A percentile compares a stretch with the other conserved stretches of the same genome.
Evolutionary conservation across 1,140 invertebrate genomes (phyloP).

Genomic region (Drosophila saltans): DNA sequence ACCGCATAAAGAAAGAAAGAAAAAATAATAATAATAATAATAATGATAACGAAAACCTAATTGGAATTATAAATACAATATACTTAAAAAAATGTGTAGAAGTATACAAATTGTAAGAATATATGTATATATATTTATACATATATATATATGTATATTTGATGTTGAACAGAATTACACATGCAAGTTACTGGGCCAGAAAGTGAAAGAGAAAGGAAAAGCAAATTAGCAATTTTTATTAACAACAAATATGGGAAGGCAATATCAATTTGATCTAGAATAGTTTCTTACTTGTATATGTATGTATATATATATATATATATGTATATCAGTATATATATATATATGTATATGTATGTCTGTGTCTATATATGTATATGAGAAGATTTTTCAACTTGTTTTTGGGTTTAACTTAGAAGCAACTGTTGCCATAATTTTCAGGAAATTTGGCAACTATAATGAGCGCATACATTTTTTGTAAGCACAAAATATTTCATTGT

Average conservation of each 20-base stretch:
- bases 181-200: neutral
- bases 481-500: conserved; percentile 1
- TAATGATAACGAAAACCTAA: conserved; percentile 8
- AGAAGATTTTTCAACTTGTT: neutral
- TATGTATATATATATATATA: no score
- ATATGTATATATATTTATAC: conserved; percentile 21
- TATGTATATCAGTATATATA: no score
- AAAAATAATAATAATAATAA: conserved; percentile 11
- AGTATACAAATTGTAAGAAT: conserved; percentile 14
- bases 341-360: no score
- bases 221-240: no score
- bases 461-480: no score
- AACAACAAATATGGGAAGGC: no score
- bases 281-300: no score
- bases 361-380: neutral
- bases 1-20: conserved; percentile 14
- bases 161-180: conserved; percentile 10
- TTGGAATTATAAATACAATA: conserved; percentile 18
- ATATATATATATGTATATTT: conserved; percentile 61
- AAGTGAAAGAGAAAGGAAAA: neutral
- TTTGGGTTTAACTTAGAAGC: neutral
- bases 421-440: conserved; percentile 23
- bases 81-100: conserved; percentile 1
- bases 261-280: no score
- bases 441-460: neutral